Base-by-base conservation (phyloP, 2,113 vertebrate species). In the Perca flavescens region DNA sequence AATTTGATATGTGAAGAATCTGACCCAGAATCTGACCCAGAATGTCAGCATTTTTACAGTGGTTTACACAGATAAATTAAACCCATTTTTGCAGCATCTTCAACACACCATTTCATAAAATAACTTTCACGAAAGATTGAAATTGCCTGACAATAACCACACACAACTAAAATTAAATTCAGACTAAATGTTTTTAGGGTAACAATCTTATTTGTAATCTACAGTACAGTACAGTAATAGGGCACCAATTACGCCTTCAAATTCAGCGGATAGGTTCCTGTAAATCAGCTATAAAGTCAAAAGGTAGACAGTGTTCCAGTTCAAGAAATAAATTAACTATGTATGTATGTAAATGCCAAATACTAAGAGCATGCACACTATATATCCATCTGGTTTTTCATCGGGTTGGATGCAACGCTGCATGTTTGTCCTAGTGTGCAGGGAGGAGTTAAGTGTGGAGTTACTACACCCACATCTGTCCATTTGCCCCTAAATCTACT, bases 1-100 rank as follows among this genome's bases (percentile, higher is more conserved):
- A 22, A 36, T 65, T 13, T 36, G 8, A 56, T 43, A 46, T 43
- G 60, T 13, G 28, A 57, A 72, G 12, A 75, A 54, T 25, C 66
- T 61, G 46, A 71, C 12, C 22, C 22, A 60, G 56, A 58, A 54
- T 65, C 66, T 61, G 46, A 71, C 12, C 22, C 22, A 60, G 56
- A 58, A 54, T 65, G 56, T 36, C 64, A 65, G 5, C 49, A 9
- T 46, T 21, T 61, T 60, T 57, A 40, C 36, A 66, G n/a, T 16
- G 17, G 7, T 50, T 25, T 21, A 14, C 4, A 57, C 21, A 9
- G 67, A 53, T 56, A 10, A 31, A 57, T 14, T 36, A 5, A 63
- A 69, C 21, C 16, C 43, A 5, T 25, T 22, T 8, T 25, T 4
- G 49, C 70, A 19, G 40, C 13, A 11, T 54, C 34, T 36, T 34